Conservation (phyloP, 2,888 invertebrate genomes). For the Plagodis pulveraria region DNA sequence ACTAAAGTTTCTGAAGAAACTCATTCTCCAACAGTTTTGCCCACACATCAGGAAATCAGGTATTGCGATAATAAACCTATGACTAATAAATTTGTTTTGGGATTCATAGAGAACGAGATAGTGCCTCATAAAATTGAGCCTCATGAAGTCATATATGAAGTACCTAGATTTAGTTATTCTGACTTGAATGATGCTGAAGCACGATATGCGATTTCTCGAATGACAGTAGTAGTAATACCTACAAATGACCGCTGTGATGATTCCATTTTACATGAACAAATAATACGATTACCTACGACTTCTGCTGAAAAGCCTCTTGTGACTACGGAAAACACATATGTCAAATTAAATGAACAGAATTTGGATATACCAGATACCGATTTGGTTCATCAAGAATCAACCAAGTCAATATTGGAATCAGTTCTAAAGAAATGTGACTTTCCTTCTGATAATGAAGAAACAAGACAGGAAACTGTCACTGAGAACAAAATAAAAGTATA, state of each 20-base stretch:
- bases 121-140: conserved; percentile 11
- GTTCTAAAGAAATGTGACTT: conserved; percentile 2
- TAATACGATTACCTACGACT: not conserved
- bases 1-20: conserved; percentile 2
- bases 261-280: conserved; percentile 2
- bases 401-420: conserved; percentile 7
- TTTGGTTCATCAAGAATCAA: not conserved
- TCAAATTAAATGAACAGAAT: not conserved
- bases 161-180: conserved; percentile 54
- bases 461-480: not conserved
- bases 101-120: conserved; percentile 11
- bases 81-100: conserved; percentile 17
- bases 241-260: not conserved
- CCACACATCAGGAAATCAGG: not conserved
- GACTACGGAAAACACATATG: not conserved
- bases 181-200: conserved; percentile 60
- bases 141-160: conserved; percentile 43
- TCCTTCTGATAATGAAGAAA: not conserved
- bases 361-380: not conserved
- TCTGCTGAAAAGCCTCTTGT: not conserved
- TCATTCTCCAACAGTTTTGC: not conserved
- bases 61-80: not conserved
- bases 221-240: not conserved
- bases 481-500: conserved; percentile 23
- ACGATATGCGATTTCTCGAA: conserved; percentile 41